Base-by-base conservation (phyloP, 2,797 vertebrate genomes). In the Merluccius polli region DNA sequence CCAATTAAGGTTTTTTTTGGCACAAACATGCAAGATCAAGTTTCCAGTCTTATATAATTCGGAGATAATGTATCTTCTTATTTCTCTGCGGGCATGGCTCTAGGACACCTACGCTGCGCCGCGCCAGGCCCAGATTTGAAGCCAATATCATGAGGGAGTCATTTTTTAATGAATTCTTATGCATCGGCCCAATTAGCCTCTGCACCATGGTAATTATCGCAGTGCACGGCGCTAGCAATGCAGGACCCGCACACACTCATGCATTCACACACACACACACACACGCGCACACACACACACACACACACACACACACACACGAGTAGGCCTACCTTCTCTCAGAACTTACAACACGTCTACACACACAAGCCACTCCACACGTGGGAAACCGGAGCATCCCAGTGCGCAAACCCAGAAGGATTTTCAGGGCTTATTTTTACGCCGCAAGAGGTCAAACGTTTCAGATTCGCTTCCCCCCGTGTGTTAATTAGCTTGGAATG, bases 81-180 rank as follows among this genome's bases (percentile, higher is more conserved):
- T 82, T 83, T 88, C 89, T 88, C 85, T 71, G 79, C 88, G 88
- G 89, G 88, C 82, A 77, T 79, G 78, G 70, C 44, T 24, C 36
- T 27, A 80, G 85, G 87, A 85, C 88, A 86, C 81, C 85, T 76
- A 80, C 80, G 79, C 75, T 81, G 85, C 79, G 74, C 77, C 80
- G 86, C 81, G 90, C 83, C 86, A 91, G 90, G 83, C 91, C 88
- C 88, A 92, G 91, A 88, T 94, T 87, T 88, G 78, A 90, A 86
- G 85, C 79, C 78, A 76, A 85, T 85, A 91, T 90, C 92, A 93
- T 88, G 85, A 88, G 92, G 92, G 91, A 92, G 85, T 83, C 78
- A 78, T 88, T 91, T n/a, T 27, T 90, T 93, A 94, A 94, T 94
- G 90, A 91, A 93, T 93, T 93, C 89, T 92, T 93, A 91, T 90